Evolutionary conservation across 2,888 invertebrate species (phyloP), one percentile per base, ranked within the genome.

Genomic region (Therioaphis trifolii): DNA sequence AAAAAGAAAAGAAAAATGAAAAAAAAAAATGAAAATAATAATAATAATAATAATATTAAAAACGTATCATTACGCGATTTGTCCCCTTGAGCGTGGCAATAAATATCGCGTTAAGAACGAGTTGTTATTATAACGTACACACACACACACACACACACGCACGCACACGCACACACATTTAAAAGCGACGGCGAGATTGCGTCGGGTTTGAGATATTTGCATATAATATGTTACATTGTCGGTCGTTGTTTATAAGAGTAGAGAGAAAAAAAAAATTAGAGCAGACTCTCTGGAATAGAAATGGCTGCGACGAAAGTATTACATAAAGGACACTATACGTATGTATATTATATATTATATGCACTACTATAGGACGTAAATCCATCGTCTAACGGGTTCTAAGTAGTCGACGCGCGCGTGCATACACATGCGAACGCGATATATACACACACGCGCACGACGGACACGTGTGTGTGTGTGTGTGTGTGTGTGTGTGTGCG

Each of bases 271-370:
- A 71, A 71, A 71, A 71, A 46, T 69, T 43, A 43, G 69, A 69
- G 21, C 69, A 69, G n/a, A 69, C 40, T 43, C 69, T 69, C 24
- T 24, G 12, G 24, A 71, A 71, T 46, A 46, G 21, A 71, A 71
- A 71, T 18, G 27, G 4, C 27, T 9, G 69, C 15, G 46, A 46
- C 69, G 46, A 71, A 71, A 71, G 69, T 71, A 18, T 71, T 71
- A 18, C 27, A 46, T 71, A 71, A 71, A 71, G 69, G 69, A 43
- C 69, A 68, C 68, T n/a, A n/a, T n/a, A n/a, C n/a, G n/a, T n/a
- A n/a, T n/a, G n/a, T n/a, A n/a, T n/a, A n/a, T n/a, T n/a, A n/a
- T n/a, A n/a, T n/a, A n/a, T n/a, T n/a, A n/a, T n/a, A n/a, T n/a
- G n/a, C 49, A 2, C 12, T 46, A 46, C 46, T 35, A 11, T n/a